phyloP scores from a whole-genome alignment of 2,113 vertebrate genomes.

The Macheiramphus alcinus region DNA sequence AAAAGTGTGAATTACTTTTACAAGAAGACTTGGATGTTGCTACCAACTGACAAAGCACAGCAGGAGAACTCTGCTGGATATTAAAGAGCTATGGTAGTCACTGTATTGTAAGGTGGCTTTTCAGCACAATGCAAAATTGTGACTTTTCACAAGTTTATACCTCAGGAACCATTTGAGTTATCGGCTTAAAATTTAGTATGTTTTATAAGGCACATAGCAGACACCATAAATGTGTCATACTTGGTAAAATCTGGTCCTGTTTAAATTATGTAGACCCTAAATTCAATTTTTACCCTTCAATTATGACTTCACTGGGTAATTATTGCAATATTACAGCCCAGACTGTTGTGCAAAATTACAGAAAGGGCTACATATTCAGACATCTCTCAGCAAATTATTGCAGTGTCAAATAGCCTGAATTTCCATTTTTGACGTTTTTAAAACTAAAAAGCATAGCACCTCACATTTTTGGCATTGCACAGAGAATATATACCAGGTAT shows the following conservation, averaged over 20 bases:
- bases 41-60: constrained; percentile 81
- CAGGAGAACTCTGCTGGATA: constrained; percentile 80
- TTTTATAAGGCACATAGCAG: constrained; percentile 9
- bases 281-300: constrained; percentile 48
- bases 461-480: neutral
- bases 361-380: neutral
- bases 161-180: constrained; percentile 75
- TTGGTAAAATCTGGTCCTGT: constrained; percentile 31
- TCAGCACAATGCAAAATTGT: constrained; percentile 79
- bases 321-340: constrained; percentile 54
- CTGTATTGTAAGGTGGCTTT: constrained; percentile 75
- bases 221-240: constrained; percentile 52
- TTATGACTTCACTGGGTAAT: constrained; percentile 54
- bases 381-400: constrained; percentile 38
- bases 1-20: constrained; percentile 91
- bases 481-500: constrained; percentile 11
- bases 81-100: constrained; percentile 77
- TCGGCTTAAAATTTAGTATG: constrained; percentile 65
- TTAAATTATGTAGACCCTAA: constrained; percentile 45
- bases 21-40: constrained; percentile 78
- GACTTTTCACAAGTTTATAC: constrained; percentile 81
- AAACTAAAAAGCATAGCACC: constrained; percentile 27
- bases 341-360: constrained; percentile 40
- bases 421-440: constrained; percentile 57
- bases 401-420: constrained; percentile 26